Evolutionary conservation across 2,888 invertebrate species (phyloP).

Genomic region (Perdita meconis): DNA sequence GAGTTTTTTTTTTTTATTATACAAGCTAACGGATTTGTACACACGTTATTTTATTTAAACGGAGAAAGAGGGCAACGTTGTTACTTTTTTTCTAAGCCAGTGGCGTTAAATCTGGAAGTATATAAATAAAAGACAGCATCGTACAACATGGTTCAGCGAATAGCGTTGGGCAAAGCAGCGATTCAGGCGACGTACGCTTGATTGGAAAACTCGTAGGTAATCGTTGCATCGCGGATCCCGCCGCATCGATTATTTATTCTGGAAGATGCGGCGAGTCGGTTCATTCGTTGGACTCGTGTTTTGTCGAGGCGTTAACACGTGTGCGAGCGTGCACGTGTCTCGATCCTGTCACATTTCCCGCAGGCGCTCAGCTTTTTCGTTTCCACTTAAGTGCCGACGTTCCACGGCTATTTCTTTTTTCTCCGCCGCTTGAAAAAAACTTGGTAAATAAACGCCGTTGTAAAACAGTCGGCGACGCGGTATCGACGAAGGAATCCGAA

Average conservation of each 20-base stretch:
- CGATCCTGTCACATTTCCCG: conserved; percentile 53
- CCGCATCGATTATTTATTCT: conserved; percentile 72
- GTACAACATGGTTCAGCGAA: background rate
- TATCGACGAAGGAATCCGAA: conserved; percentile 3
- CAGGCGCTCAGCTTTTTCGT: no score
- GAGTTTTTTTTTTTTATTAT: background rate
- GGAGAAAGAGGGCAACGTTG: background rate
- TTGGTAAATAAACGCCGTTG: conserved; percentile 31
- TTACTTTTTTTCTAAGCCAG: background rate
- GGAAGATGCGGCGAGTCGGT: conserved; percentile 21
- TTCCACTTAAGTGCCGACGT: no score
- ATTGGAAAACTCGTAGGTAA: conserved; percentile 25
- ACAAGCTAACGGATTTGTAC: background rate
- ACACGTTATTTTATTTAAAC: background rate
- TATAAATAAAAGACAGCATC: conserved; percentile 9
- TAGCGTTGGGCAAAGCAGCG: conserved; percentile 36
- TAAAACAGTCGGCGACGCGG: conserved; percentile 18
- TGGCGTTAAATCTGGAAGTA: background rate
- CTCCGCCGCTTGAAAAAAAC: background rate
- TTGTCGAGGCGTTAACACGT: background rate
- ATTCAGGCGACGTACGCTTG: conserved; percentile 31
- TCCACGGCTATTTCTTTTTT: conserved; percentile 1
- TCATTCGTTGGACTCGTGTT: conserved; percentile 37
- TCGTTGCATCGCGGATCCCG: conserved; percentile 36
- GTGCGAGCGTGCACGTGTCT: conserved; percentile 44